Conservation (phyloP, 1,140 invertebrate genomes). For the Macrosteles quadrilineatus region DNA sequence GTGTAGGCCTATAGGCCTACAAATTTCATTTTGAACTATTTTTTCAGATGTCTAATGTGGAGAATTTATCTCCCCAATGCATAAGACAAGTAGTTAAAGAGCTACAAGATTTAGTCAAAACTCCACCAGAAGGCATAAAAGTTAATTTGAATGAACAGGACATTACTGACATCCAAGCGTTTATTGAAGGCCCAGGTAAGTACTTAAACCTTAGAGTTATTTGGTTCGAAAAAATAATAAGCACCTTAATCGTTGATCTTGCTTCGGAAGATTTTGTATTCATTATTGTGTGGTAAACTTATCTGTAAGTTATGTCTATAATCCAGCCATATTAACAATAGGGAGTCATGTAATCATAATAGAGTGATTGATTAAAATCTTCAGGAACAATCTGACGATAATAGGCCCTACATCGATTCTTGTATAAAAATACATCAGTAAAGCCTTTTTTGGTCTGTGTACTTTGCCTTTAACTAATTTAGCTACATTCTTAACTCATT, state of each 20-base stretch:
- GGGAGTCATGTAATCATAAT: too few species aligned
- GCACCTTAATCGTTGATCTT: conserved; percentile 28
- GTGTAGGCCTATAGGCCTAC: too few species aligned
- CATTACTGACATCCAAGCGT: conserved; percentile 89
- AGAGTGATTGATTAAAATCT: too few species aligned
- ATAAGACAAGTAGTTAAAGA: conserved; percentile 83
- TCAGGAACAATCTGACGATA: too few species aligned
- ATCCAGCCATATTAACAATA: too few species aligned
- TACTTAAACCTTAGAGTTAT: conserved; percentile 28
- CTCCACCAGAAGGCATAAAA: conserved; percentile 87
- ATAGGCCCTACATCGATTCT: too few species aligned
- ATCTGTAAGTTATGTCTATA: not conserved
- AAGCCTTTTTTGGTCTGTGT: too few species aligned
- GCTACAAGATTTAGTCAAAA: conserved; percentile 70
- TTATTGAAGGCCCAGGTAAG: conserved; percentile 83
- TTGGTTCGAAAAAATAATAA: not conserved
- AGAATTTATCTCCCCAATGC: conserved; percentile 92
- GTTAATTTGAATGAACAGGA: conserved; percentile 86
- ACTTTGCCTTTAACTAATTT: too few species aligned
- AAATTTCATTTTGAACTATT: too few species aligned
- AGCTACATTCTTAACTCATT: too few species aligned
- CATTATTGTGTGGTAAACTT: too few species aligned
- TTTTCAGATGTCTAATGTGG: conserved; percentile 79
- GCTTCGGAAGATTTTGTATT: not conserved
- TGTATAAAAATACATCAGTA: too few species aligned